Conservation (phyloP, 2,113 vertebrate genomes). For the Limanda limanda region DNA sequence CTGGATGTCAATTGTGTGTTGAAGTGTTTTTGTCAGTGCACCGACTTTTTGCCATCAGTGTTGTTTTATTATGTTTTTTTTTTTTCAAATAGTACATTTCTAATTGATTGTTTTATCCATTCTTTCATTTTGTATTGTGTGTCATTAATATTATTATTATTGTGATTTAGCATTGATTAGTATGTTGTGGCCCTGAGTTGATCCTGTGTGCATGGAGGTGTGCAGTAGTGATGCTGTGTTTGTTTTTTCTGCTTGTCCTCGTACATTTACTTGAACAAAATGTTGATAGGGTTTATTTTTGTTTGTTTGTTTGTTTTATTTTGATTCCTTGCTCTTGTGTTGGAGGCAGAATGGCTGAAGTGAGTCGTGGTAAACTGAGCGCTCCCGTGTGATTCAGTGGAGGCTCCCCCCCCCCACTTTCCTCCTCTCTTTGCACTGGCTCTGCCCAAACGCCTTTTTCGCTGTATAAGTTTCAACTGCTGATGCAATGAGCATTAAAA, state of each 20-base stretch:
- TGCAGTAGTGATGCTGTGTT: slow-evolving; percentile 40
- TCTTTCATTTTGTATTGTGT: slow-evolving; percentile 66
- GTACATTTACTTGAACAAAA: slow-evolving; percentile 77
- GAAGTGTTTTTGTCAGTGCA: slow-evolving; percentile 44
- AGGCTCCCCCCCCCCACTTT: slow-evolving; percentile 20
- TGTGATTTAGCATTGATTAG: slow-evolving; percentile 45
- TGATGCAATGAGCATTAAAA: slow-evolving; percentile 64
- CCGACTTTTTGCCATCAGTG: slow-evolving; percentile 60
- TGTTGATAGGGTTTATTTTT: slow-evolving; percentile 16
- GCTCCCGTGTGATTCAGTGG: slow-evolving; percentile 39
- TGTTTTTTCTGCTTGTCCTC: slow-evolving; percentile 60
- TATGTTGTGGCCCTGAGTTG: slow-evolving; percentile 36
- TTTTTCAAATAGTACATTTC: slow-evolving; percentile 60
- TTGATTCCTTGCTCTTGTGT: slow-evolving; percentile 43
- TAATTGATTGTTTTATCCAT: slow-evolving; percentile 57
- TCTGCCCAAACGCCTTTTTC: slow-evolving; percentile 75
- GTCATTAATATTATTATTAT: slow-evolving; percentile 42
- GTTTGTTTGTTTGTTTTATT: slow-evolving; percentile 36
- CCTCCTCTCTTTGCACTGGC: slow-evolving; percentile 74
- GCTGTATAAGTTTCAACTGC: slow-evolving; percentile 67
- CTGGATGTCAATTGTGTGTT: slow-evolving; percentile 57
- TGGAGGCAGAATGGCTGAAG: slow-evolving; percentile 59
- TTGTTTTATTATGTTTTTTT: slow-evolving; percentile 43
- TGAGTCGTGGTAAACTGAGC: slow-evolving; percentile 48
- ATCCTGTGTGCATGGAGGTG: slow-evolving; percentile 41